Evolutionary conservation across 2,797 vertebrate genomes (phyloP).

Genomic region (Mionectes olivaceus): DNA sequence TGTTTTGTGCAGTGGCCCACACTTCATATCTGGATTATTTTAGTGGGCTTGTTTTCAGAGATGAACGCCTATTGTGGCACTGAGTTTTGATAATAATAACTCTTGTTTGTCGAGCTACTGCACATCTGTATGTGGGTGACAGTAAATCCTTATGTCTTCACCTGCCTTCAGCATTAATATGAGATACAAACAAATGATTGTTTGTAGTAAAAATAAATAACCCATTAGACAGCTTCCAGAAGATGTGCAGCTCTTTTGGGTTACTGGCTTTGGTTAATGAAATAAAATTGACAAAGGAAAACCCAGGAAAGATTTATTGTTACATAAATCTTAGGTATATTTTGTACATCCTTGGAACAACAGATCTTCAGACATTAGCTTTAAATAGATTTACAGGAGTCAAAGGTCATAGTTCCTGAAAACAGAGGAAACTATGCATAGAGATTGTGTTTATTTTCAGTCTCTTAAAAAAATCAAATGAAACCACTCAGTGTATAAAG

Average conservation of each 20-base stretch:
- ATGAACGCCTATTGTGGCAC: not conserved
- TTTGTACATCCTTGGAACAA: slow-evolving; percentile 70
- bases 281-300: slow-evolving; percentile 60
- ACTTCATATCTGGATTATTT: not conserved
- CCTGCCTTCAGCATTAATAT: slow-evolving; percentile 52
- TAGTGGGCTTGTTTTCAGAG: not conserved
- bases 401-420: slow-evolving; percentile 75
- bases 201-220: slow-evolving; percentile 65
- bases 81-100: not conserved
- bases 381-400: slow-evolving; percentile 76
- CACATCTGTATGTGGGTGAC: not conserved
- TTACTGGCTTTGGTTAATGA: slow-evolving; percentile 65
- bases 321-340: slow-evolving; percentile 70
- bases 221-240: slow-evolving; percentile 60
- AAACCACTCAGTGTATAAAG: slow-evolving; percentile 68
- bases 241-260: slow-evolving; percentile 40
- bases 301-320: slow-evolving; percentile 48
- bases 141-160: slow-evolving; percentile 55
- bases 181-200: slow-evolving; percentile 58
- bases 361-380: slow-evolving; percentile 65
- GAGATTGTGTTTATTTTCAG: slow-evolving; percentile 78
- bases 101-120: not conserved
- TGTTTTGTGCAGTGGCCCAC: not conserved
- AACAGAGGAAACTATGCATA: slow-evolving; percentile 77
- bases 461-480: slow-evolving; percentile 75